Evolutionary conservation across 1,140 invertebrate species (phyloP).

Genomic region (Dufourea novaeangliae): DNA sequence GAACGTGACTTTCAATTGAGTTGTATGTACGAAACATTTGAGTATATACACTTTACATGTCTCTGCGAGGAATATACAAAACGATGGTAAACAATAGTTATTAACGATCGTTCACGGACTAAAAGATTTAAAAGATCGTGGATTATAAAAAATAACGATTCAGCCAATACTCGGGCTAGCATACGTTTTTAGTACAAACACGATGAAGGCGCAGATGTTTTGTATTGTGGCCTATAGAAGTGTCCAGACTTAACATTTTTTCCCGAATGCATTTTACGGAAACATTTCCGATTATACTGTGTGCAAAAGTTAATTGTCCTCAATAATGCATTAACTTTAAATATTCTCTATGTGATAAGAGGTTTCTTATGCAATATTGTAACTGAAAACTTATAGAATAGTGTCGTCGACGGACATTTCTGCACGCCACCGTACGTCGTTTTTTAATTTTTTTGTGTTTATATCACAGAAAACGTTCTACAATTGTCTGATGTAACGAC

Average conservation of each 20-base stretch:
- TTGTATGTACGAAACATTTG: constrained; percentile 55
- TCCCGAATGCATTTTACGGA: no score
- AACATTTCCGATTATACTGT: no score
- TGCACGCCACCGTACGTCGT: no score
- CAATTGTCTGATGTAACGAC: constrained; percentile 14
- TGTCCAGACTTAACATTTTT: no score
- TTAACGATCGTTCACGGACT: constrained; percentile 18
- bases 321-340: no score
- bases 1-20: constrained; percentile 41
- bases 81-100: constrained; percentile 15
- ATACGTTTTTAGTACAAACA: constrained; percentile 79
- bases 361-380: no score
- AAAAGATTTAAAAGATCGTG: background rate
- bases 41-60: constrained; percentile 56
- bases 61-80: constrained; percentile 42
- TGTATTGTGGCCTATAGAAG: no score
- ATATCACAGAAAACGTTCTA: constrained; percentile 33
- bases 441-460: background rate
- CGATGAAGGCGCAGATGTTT: constrained; percentile 42
- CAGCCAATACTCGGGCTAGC: constrained; percentile 73
- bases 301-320: no score
- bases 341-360: no score
- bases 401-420: no score
- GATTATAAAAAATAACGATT: constrained; percentile 37
- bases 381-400: no score